These are phyloP conservation scores for Drosophila teissieri DNA, from an alignment of 1,140 invertebrate species.

Conservation along the genomic window DNA sequence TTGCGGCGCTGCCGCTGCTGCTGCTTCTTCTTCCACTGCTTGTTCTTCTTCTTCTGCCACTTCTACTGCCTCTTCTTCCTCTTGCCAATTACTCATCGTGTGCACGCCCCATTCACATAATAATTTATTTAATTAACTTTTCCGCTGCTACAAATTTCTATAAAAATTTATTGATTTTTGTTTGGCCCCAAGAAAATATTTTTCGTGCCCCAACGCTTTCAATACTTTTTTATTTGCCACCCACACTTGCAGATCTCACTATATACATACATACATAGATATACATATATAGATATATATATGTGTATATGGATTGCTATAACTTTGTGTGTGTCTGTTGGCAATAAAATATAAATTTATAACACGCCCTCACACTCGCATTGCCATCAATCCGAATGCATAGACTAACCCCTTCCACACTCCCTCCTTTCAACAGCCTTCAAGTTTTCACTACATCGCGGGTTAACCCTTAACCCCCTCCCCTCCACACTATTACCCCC, in stretches of 20 bases:
- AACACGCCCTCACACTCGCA: slow-evolving; percentile 59
- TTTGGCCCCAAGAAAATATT: slow-evolving; percentile 42
- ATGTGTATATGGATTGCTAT: slow-evolving; percentile 26
- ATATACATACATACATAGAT: slow-evolving; percentile 4
- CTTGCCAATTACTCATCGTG: slow-evolving; percentile 82
- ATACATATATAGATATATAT: slow-evolving; percentile 6
- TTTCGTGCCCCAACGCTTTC: slow-evolving; percentile 48
- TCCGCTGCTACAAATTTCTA: slow-evolving; percentile 80
- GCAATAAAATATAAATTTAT: slow-evolving; percentile 79
- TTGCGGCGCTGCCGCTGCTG: slow-evolving; percentile 61
- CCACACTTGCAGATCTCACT: slow-evolving; percentile 3
- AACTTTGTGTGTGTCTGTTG: slow-evolving; percentile 58
- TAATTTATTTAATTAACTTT: slow-evolving; percentile 84
- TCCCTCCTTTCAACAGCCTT: slow-evolving; percentile 71
- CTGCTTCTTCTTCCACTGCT: slow-evolving; percentile 3
- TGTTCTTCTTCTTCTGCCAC: neutral
- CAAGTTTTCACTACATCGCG: slow-evolving; percentile 65
- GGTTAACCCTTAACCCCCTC: slow-evolving; percentile 2
- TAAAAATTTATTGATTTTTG: slow-evolving; percentile 75
- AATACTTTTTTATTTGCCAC: slow-evolving; percentile 55
- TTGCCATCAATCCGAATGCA: slow-evolving; percentile 69
- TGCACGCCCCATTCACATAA: slow-evolving; percentile 82
- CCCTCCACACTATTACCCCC: neutral
- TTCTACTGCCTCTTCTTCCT: slow-evolving; percentile 8
- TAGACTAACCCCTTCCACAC: slow-evolving; percentile 14